phyloP scores from a whole-genome alignment of 2,113 vertebrate genomes.

The Crotophaga sulcirostris region DNA sequence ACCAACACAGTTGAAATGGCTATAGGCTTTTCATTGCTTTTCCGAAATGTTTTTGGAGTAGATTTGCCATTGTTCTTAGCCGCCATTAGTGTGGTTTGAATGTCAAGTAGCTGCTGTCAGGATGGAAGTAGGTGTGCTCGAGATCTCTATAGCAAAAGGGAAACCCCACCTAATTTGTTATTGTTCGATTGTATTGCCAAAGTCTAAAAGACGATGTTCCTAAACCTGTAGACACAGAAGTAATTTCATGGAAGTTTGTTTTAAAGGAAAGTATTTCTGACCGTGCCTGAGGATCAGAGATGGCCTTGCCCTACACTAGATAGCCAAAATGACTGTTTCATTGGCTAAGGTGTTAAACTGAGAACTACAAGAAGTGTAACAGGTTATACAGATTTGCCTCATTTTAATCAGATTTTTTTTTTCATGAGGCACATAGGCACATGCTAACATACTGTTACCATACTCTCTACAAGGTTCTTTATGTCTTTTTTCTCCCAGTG shows the following conservation, averaged over 20 bases:
- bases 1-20: background rate
- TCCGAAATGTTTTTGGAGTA: background rate
- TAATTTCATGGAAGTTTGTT: background rate
- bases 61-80: background rate
- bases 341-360: background rate
- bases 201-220: background rate
- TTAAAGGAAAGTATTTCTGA: background rate
- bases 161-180: constrained; percentile 33
- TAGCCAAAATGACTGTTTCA: background rate
- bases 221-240: background rate
- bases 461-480: background rate
- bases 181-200: constrained; percentile 14
- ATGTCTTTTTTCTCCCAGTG: background rate
- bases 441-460: background rate
- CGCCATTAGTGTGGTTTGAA: background rate
- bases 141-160: constrained; percentile 1
- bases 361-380: background rate
- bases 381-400: background rate
- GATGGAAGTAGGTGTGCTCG: constrained; percentile 35
- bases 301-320: background rate
- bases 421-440: background rate
- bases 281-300: background rate
- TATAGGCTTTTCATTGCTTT: background rate
- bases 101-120: constrained; percentile 13
- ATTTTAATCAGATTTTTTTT: background rate